Evolutionary conservation across 1,140 invertebrate species (phyloP).

Genomic region (Mamestra configurata): DNA sequence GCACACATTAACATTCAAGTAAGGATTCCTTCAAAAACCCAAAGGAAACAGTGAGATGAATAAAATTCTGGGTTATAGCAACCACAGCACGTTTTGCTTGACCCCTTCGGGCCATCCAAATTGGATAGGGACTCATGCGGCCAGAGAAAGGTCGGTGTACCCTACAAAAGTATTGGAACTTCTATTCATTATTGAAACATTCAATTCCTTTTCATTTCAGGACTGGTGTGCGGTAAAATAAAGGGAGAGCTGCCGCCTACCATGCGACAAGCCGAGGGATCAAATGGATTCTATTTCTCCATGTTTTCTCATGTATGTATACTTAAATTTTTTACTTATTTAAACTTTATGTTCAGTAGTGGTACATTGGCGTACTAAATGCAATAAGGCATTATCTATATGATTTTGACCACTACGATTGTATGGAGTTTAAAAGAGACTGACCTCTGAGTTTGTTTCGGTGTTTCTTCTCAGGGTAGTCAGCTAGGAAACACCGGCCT

Average conservation of each 20-base stretch:
- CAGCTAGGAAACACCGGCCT: no score
- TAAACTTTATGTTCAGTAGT: no score
- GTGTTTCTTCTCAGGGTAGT: no score
- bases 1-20: neutral
- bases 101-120: neutral
- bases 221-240: slow-evolving; percentile 83
- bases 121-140: neutral
- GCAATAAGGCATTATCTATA: no score
- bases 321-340: no score
- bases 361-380: no score
- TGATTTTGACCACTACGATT: no score
- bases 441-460: no score
- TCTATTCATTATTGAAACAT: neutral
- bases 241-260: slow-evolving; percentile 76
- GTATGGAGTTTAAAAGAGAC: no score
- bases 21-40: neutral
- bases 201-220: slow-evolving; percentile 65
- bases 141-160: neutral
- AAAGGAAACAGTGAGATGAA: neutral
- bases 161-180: neutral
- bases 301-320: slow-evolving; percentile 88
- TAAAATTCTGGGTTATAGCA: neutral
- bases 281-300: slow-evolving; percentile 86
- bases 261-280: slow-evolving; percentile 75
- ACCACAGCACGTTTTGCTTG: neutral